phyloP scores from a whole-genome alignment of 2,113 vertebrate genomes.

The Phaetusa simplex region DNA sequence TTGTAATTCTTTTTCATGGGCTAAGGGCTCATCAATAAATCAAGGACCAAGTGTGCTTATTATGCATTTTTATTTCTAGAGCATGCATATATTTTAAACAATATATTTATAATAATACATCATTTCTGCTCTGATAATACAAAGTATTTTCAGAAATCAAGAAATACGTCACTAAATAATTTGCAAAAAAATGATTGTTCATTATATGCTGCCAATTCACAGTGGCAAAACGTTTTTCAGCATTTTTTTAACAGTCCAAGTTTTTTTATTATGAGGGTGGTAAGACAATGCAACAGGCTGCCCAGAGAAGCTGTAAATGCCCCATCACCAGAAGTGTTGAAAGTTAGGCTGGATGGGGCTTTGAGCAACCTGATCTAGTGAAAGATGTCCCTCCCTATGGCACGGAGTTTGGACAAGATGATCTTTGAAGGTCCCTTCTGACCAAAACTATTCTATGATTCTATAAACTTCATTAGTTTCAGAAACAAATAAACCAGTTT shows the following conservation, averaged over 20 bases:
- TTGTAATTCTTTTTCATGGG: neutral
- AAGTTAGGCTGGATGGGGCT: neutral
- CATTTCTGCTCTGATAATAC: neutral
- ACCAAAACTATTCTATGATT: neutral
- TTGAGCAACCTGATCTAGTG: no score
- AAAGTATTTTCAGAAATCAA: neutral
- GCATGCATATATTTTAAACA: neutral
- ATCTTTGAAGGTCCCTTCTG: neutral
- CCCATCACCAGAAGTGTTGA: neutral
- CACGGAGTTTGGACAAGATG: neutral
- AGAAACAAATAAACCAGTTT: neutral
- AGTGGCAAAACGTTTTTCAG: neutral
- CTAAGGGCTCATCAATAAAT: neutral
- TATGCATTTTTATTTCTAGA: neutral
- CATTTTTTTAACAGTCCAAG: neutral
- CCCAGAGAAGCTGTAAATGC: neutral
- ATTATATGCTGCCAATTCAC: neutral
- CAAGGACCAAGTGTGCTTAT: neutral
- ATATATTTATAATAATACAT: neutral
- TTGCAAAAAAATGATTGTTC: neutral
- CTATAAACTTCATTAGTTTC: neutral
- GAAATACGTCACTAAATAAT: neutral
- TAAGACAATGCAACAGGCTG: neutral
- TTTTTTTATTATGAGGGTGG: neutral
- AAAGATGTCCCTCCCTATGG: neutral